Conservation (phyloP, 2,797 vertebrate species). For the Monodelphis domestica region DNA sequence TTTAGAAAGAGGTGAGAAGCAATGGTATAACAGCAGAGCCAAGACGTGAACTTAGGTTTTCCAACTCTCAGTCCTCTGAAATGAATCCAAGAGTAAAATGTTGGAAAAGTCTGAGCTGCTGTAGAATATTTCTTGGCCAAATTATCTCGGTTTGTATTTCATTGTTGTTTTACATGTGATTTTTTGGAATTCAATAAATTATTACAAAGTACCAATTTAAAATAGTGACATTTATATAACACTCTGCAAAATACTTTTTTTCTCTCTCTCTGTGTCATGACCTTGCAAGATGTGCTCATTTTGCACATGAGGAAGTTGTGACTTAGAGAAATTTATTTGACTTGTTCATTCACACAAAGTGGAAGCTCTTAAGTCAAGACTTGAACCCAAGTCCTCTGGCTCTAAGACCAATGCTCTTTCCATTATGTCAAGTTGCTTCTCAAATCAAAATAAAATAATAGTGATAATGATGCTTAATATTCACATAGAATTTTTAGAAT, state of each 20-base stretch:
- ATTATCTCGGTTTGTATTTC: background rate
- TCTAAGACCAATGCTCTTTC: background rate
- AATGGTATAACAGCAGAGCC: background rate
- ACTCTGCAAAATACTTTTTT: background rate
- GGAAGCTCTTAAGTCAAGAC: constrained; percentile 7
- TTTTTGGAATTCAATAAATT: background rate
- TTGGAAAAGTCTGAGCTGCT: background rate
- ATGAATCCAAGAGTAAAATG: background rate
- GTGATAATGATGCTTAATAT: background rate
- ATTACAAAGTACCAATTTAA: background rate
- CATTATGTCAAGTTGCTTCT: background rate
- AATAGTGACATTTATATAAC: background rate
- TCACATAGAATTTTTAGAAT: background rate
- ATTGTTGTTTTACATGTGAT: background rate
- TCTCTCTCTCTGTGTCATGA: too few relatives aligned
- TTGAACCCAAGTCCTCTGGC: background rate
- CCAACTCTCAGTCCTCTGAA: background rate
- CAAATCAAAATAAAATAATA: background rate
- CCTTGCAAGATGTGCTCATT: too few relatives aligned
- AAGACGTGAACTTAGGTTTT: background rate
- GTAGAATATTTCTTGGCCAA: background rate
- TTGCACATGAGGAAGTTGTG: constrained; percentile 42
- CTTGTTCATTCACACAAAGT: background rate
- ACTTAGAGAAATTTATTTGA: background rate
- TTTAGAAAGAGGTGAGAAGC: background rate